A percentile compares a stretch with the other conserved stretches of the same genome.
Evolutionary conservation across 2,888 invertebrate species (phyloP).

Genomic region (Tyria jacobaeae): DNA sequence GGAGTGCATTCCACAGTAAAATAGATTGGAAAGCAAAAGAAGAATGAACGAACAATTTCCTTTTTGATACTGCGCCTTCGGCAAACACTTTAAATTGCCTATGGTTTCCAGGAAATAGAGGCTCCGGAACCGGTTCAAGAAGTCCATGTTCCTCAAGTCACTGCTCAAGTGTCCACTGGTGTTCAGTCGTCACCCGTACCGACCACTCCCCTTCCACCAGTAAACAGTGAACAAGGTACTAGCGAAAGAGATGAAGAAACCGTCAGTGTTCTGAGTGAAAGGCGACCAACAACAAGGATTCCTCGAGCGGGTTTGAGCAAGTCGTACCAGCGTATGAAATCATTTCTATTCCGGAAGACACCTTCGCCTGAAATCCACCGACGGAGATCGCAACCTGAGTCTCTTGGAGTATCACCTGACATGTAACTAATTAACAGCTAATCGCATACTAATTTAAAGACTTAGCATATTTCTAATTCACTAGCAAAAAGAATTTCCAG

Average conservation of each 20-base stretch:
- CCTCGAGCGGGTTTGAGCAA: constrained; percentile 69
- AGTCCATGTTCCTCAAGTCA: constrained; percentile 27
- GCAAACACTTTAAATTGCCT: not conserved
- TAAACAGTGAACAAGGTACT: constrained; percentile 10
- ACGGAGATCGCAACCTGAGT: constrained; percentile 55
- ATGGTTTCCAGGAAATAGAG: constrained; percentile 57
- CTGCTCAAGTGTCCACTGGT: constrained; percentile 37
- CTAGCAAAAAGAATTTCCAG: too few relatives aligned
- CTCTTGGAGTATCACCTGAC: constrained; percentile 59
- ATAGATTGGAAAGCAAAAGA: too few relatives aligned
- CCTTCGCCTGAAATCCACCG: constrained; percentile 47
- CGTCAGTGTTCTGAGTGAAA: constrained; percentile 38
- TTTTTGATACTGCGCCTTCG: not conserved
- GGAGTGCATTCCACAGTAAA: too few relatives aligned
- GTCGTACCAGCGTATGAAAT: constrained; percentile 67
- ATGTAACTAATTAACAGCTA: constrained; percentile 47
- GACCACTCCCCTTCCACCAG: constrained; percentile 12
- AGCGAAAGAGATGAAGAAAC: constrained; percentile 50
- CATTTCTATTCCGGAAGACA: constrained; percentile 57
- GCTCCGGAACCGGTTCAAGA: constrained; percentile 36
- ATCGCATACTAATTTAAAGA: not conserved
- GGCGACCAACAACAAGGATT: constrained; percentile 51
- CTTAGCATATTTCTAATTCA: too few relatives aligned
- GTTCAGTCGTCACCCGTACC: constrained; percentile 33
- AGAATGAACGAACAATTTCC: too few relatives aligned